A percentile compares a stretch with the other conserved stretches of the same genome.
These are phyloP conservation scores for Lypha dubia DNA, from an alignment of 2,888 invertebrate genomes.

Conservation along the genomic window DNA sequence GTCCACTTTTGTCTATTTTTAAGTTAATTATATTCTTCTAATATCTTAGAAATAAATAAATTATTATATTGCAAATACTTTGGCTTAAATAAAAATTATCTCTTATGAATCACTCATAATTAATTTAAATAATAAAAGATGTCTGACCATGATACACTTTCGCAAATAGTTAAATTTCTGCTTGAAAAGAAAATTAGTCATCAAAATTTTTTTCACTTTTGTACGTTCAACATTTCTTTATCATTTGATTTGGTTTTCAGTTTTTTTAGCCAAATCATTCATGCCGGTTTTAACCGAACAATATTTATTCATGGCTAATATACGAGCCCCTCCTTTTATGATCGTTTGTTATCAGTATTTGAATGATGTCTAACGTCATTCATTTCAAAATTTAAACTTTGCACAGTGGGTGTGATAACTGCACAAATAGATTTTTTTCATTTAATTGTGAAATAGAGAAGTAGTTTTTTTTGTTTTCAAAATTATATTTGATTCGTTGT, in stretches of 20 bases:
- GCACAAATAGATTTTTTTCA: not conserved
- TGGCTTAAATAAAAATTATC: not conserved
- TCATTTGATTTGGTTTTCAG: conserved; percentile 11
- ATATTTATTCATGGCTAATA: conserved; percentile 26
- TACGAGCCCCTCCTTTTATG: conserved; percentile 39
- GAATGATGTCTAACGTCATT: conserved; percentile 18
- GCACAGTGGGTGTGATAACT: conserved; percentile 12
- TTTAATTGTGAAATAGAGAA: not conserved
- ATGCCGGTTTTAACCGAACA: conserved; percentile 27
- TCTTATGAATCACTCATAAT: not conserved
- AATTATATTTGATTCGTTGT: no score
- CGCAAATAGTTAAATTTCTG: not conserved
- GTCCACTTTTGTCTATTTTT: no score
- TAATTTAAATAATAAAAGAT: conserved; percentile 1
- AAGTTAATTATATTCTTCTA: no score
- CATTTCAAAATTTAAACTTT: conserved; percentile 14
- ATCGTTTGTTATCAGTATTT: conserved; percentile 27
- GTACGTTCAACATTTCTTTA: not conserved
- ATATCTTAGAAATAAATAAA: no score
- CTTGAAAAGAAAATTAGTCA: conserved; percentile 19
- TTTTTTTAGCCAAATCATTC: conserved; percentile 31
- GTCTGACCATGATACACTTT: conserved; percentile 9
- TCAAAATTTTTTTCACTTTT: conserved; percentile 23
- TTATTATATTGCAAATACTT: no score
- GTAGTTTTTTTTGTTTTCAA: no score